These are phyloP conservation scores for Ceratitis capitata DNA, from an alignment of 1,140 invertebrate genomes.

Conservation along the genomic window DNA sequence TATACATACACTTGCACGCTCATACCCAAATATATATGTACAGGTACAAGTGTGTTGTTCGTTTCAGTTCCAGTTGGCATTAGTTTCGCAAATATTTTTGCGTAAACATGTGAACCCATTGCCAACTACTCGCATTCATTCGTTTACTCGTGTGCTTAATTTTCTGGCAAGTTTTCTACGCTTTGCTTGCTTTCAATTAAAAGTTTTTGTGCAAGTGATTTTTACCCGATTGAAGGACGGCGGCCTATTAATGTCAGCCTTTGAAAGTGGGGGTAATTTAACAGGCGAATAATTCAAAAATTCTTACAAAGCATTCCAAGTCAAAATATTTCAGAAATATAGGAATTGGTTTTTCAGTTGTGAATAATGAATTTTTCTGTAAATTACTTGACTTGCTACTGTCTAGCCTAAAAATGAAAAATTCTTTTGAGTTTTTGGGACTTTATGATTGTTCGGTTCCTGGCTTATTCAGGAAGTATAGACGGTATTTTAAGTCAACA, in stretches of 20 bases:
- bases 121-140: no score
- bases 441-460: no score
- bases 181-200: constrained; percentile 22
- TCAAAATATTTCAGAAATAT: neutral
- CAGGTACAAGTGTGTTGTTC: neutral
- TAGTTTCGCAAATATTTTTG: neutral
- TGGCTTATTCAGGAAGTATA: no score
- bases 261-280: neutral
- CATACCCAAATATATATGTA: no score
- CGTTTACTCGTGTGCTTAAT: no score
- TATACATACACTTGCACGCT: no score
- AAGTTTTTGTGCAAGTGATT: neutral
- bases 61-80: neutral
- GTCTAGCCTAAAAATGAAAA: no score
- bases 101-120: neutral
- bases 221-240: neutral
- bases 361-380: no score
- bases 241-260: neutral
- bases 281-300: neutral
- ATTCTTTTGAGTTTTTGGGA: no score
- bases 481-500: no score
- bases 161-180: neutral
- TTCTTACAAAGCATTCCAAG: neutral
- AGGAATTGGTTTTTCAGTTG: no score
- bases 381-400: no score